Conservation (phyloP, 2,113 vertebrate genomes). For the Chionodraco myersi region DNA sequence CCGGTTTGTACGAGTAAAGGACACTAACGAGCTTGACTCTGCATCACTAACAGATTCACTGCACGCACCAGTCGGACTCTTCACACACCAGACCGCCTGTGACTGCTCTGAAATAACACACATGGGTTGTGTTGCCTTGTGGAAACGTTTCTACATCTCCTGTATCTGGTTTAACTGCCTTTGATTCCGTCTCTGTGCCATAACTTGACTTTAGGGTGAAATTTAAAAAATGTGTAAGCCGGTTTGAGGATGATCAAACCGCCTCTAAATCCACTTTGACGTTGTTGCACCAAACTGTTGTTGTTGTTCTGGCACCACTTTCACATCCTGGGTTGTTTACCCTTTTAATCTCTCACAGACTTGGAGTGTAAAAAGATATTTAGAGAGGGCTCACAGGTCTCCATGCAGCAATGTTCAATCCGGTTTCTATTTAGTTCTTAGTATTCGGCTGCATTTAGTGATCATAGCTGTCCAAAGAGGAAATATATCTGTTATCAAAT, state of each 20-base stretch:
- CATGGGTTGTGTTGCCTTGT: constrained; percentile 32
- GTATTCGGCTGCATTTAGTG: not conserved
- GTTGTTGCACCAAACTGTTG: constrained; percentile 13
- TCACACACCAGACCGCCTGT: constrained; percentile 43
- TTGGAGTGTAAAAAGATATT: constrained; percentile 8
- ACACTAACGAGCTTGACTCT: constrained; percentile 13
- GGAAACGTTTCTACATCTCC: constrained; percentile 44
- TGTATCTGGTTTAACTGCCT: constrained; percentile 39
- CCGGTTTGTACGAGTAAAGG: not conserved
- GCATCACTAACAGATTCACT: constrained; percentile 2
- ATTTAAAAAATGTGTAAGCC: not conserved
- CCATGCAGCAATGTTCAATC: not conserved
- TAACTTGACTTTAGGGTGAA: constrained; percentile 10
- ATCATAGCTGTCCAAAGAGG: not conserved
- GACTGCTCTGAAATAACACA: constrained; percentile 38
- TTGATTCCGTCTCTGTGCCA: constrained; percentile 41
- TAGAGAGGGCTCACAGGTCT: constrained; percentile 9
- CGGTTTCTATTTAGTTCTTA: not conserved
- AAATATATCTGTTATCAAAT: too few relatives aligned
- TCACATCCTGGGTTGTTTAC: not conserved
- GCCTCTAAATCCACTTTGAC: constrained; percentile 15
- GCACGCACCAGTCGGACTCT: not conserved
- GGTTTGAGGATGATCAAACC: constrained; percentile 31
- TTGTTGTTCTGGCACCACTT: not conserved
- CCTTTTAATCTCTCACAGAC: constrained; percentile 1